A percentile compares a stretch with the other conserved stretches of the same genome.
These are phyloP conservation scores for Eulithis prunata DNA, from an alignment of 2,888 invertebrate species.

Conservation along the genomic window DNA sequence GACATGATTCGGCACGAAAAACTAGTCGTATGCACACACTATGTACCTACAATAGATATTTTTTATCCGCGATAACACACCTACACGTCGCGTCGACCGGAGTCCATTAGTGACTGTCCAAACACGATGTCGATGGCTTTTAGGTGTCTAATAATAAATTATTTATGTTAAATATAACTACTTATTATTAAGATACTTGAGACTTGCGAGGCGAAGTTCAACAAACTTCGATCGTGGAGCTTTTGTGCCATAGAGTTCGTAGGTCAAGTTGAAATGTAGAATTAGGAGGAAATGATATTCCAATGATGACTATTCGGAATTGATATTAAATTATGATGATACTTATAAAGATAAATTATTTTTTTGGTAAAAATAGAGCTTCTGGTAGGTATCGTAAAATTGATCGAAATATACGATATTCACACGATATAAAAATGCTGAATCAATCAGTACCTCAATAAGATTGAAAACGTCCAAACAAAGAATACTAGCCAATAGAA, in stretches of 20 bases:
- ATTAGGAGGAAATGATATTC: slow-evolving; percentile 2
- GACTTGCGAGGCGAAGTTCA: slow-evolving; percentile 25
- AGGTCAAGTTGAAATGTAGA: slow-evolving; percentile 27
- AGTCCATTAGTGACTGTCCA: slow-evolving; percentile 63
- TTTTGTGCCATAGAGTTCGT: slow-evolving; percentile 32
- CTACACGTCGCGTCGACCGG: slow-evolving; percentile 36
- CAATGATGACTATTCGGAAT: neutral
- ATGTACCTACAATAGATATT: slow-evolving; percentile 43
- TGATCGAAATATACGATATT: too few relatives aligned
- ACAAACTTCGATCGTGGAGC: slow-evolving; percentile 25
- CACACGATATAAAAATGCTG: too few relatives aligned
- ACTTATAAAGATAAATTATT: too few relatives aligned
- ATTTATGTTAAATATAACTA: slow-evolving; percentile 36
- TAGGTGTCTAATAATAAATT: slow-evolving; percentile 53
- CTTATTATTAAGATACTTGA: slow-evolving; percentile 29
- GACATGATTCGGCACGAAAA: slow-evolving; percentile 13
- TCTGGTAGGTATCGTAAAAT: too few relatives aligned
- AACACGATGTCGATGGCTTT: slow-evolving; percentile 59
- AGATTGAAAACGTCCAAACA: neutral
- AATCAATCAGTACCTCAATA: too few relatives aligned
- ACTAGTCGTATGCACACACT: slow-evolving; percentile 38
- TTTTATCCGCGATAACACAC: slow-evolving; percentile 47
- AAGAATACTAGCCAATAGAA: neutral
- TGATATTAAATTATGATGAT: neutral
- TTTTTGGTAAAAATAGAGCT: too few relatives aligned